Conservation (phyloP, 1,140 invertebrate genomes). For the Steinernema feltiae region DNA sequence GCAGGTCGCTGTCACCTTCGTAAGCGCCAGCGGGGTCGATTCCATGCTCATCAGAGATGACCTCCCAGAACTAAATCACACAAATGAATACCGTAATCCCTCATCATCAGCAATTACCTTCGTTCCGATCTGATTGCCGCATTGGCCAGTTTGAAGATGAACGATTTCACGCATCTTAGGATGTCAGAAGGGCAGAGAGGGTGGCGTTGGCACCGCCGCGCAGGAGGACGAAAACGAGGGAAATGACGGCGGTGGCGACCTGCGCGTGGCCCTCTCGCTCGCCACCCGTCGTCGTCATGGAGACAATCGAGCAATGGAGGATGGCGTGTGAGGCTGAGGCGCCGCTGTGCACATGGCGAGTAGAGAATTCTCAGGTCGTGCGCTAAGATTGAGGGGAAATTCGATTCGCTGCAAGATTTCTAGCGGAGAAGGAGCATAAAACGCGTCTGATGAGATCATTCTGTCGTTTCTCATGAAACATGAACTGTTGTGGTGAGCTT, state of each 20-base stretch:
- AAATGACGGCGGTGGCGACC: not conserved
- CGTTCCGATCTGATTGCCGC: slow-evolving; percentile 83
- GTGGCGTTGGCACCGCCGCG: not conserved
- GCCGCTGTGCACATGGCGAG: not conserved
- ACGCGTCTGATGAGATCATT: too few species aligned
- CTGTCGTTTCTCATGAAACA: too few species aligned
- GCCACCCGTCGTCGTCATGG: not conserved
- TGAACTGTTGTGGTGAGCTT: too few species aligned
- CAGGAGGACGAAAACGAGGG: not conserved
- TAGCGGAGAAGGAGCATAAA: too few species aligned
- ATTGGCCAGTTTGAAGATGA: slow-evolving; percentile 80
- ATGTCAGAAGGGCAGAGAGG: not conserved
- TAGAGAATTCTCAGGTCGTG: too few species aligned
- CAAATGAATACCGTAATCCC: slow-evolving; percentile 88
- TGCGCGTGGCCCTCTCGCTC: not conserved
- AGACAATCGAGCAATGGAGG: not conserved
- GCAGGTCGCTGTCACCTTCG: slow-evolving; percentile 61
- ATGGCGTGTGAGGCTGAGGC: not conserved
- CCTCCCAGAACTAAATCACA: slow-evolving; percentile 66
- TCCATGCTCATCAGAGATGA: slow-evolving; percentile 61
- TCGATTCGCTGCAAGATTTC: too few species aligned
- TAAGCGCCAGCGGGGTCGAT: slow-evolving; percentile 62
- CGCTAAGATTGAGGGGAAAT: too few species aligned
- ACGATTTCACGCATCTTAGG: slow-evolving; percentile 80
- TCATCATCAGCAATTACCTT: slow-evolving; percentile 74